Evolutionary conservation across 2,797 vertebrate genomes (phyloP), one percentile per base, ranked within the genome.

Genomic region (Chloroceryle amazona): DNA sequence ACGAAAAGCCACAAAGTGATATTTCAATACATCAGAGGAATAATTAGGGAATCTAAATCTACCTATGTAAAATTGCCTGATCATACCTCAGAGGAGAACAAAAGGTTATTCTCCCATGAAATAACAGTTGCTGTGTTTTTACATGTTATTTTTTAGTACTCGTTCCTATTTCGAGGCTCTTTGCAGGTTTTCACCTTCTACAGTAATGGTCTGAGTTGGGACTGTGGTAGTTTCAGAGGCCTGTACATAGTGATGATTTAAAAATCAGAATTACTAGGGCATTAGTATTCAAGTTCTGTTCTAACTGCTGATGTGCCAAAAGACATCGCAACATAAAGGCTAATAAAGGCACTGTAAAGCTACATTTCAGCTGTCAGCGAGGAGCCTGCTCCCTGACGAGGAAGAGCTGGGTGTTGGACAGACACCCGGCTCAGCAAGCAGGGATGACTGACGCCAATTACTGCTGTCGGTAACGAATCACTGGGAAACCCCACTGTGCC

Each of bases 401-500:
- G 68, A 81, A 17, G 47, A 46, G 57, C 26, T 23, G 81, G 33
- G 19, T 29, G 52, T 41, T 21, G 37, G 7, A 17, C 33, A 68
- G 57, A 33, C 83, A 6, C 42, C 7, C 22, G 0, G 5, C 42
- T 72, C 70, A 1, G 3, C 58, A 20, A 37, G 37, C 73, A 68
- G 14, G 25, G 55, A 51, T 39, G 28, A 5, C 5, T 9, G 11
- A 1, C 7, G 25, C 18, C 1, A 1, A 21, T 44, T 5, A 1
- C 15, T 1, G 0, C 3, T 3, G 19, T 3, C 6, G 14, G 23
- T 26, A 74, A 81, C 0, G 6, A 73, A 28, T 28, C 42, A 2
- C 67, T 6, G 28, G 42, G 47, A 60, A 35, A 22, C 21, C 52
- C 33, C 51, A 7, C 13, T 4, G 65, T 23, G 52, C 31, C 10